Base-by-base conservation (phyloP, 2,113 vertebrate species). In the Neomonachus schauinslandi region DNA sequence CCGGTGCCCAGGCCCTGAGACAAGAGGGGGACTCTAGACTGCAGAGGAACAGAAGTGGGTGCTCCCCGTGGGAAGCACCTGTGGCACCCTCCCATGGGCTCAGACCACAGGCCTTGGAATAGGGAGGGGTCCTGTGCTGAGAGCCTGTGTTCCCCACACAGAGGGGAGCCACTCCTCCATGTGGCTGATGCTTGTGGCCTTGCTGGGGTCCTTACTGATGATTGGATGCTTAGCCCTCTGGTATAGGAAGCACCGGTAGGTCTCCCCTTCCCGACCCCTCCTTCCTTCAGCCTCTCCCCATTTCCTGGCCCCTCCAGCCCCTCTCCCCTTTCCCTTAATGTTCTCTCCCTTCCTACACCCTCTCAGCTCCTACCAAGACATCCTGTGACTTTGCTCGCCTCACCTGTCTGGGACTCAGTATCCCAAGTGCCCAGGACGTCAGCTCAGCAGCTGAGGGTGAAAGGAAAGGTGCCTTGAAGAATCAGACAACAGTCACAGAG, bases 311-410 rank as follows among this genome's bases (percentile, higher is more conserved):
- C 33, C 28, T 65, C 14, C 2, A 0, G 4, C 22, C 16, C 33
- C 49, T 36, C 16, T 63, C 24, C 26, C 31, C 22, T 53, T 76
- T 53, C 28, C 39, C 69, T 42, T 71, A 69, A 80, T 12, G 33
- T 7, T 39, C 15, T 83, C 39, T 77, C 65, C 31, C 24, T 82
- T 67, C 84, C 42, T 76, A 0, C 88, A 76, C 4, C 33, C 28
- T 93, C 51, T 16, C 63, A 97, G 97, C 18, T 65, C 9, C 46
- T 97, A 97, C 71, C 76, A 86, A 26, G 46, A 28, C 53, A 42
- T 97, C 84, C 0, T 4, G 0, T 96, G 81, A 96, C 19, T 72
- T 1, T 55, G 14, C 22, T 69, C 2, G 0, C 28, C 1, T 3
- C 2, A 42, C 8, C 33, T 55, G 11, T 42, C 39, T 53, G 42